Base-by-base conservation (phyloP, 1,140 invertebrate species). In the Drosophila nikananu region DNA sequence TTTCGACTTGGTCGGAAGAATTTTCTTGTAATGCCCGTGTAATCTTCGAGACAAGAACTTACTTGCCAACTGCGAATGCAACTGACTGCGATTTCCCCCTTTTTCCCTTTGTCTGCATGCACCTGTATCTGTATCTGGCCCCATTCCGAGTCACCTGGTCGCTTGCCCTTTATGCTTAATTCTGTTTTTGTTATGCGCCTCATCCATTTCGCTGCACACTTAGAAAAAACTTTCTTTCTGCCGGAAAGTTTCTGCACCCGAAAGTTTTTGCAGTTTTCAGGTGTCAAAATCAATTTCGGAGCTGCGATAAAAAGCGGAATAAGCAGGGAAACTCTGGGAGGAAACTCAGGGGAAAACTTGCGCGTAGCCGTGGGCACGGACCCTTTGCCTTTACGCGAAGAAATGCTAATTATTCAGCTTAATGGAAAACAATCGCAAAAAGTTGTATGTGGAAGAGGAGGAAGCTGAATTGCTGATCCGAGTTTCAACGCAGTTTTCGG, bases 201-300 rank as follows among this genome's bases (percentile, higher is more conserved):
- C 86, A 83, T 80, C 72, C 76, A 86, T 89, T 84, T 55, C 65
- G 61, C 37, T 73, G 55, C 68, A 52, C 54, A 19, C 35, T 19
- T 27, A n/a, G 27, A 39, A 37, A 48, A 74, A 60, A 59, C 44
- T 54, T 79, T 57, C 32, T 42, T 48, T 52, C 25, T 48, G 41
- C 51, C 66, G 17, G 39, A 68, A 82, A 86, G 72, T 70, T 87
- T 63, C 70, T 52, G 27, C 30, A 27, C 37, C 39, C 19, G 25
- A 37, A 58, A 86, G 65, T 46, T 77, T 87, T 8, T 73, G 67
- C 71, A 74, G 71, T 74, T 71, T 74, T 83, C 75, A 78, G 84
- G 83, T 89, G 84, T 89, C 83, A 89, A 87, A 87, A 87, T 87
- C 83, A 87, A 89, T 87, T 87, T 77, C 21, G 61, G 59, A 61